Evolutionary conservation across 2,888 invertebrate genomes (phyloP).

Genomic region (Xylota sylvarum): DNA sequence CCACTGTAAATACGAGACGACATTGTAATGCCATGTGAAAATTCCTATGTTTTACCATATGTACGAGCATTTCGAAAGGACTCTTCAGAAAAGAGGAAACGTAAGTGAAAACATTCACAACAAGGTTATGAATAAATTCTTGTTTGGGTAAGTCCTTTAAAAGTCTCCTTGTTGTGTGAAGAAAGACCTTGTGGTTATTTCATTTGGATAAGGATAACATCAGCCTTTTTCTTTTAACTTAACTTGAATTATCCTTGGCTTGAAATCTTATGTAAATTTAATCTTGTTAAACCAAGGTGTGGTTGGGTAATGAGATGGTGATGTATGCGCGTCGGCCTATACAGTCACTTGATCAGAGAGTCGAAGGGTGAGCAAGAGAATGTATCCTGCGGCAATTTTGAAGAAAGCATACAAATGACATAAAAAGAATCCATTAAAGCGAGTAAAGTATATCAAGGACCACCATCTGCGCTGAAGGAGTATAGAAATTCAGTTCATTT

Average conservation of each 20-base stretch:
- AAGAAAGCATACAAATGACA: conserved; percentile 25
- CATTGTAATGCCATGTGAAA: conserved; percentile 19
- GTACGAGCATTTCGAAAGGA: not conserved
- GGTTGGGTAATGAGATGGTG: conserved; percentile 26
- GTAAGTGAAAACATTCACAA: not conserved
- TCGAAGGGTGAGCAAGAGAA: not conserved
- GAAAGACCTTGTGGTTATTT: conserved; percentile 1
- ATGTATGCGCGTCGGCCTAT: conserved; percentile 11
- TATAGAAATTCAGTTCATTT: conserved; percentile 15
- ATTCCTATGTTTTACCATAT: not conserved
- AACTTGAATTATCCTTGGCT: conserved; percentile 17
- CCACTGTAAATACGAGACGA: conserved; percentile 2
- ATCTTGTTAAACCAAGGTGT: conserved; percentile 17
- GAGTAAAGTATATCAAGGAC: conserved; percentile 15
- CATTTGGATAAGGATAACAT: conserved; percentile 29
- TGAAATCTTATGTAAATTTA: conserved; percentile 37
- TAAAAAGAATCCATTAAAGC: conserved; percentile 51
- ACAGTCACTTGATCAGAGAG: conserved; percentile 1
- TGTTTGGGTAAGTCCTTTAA: conserved; percentile 4
- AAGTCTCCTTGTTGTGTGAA: not conserved
- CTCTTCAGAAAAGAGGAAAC: not conserved
- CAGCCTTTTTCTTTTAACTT: conserved; percentile 7
- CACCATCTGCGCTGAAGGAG: not conserved
- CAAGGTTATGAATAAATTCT: conserved; percentile 22
- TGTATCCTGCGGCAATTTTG: conserved; percentile 7